Evolutionary conservation across 2,113 vertebrate species (phyloP), one percentile per base, ranked within the genome.

Genomic region (Tachuris rubrigastra): DNA sequence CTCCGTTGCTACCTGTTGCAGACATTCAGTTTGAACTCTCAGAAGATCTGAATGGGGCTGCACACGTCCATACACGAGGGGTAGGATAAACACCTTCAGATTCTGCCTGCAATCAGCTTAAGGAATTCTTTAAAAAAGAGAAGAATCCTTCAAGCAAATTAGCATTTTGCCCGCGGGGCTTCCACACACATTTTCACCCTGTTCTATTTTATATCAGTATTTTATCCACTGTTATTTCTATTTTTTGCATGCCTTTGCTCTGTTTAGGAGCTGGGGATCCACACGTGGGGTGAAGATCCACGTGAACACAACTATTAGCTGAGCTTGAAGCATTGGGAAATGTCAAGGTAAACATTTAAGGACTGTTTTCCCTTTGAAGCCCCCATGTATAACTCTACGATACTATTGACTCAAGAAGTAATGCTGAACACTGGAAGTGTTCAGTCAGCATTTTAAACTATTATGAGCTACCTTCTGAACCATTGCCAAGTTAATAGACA

Each of bases 371-470:
- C 91, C 94, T 97, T 91, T 88, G 96, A 96, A 97, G 96, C 85
- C 96, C 83, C 85, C 65, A 67, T 17, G 78, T 85, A 80, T 31
- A 91, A 89, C 59, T 87, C 77, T 77, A 92, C 65, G 41, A 89
- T 85, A 85, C 95, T 97, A 98, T 74, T 95, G 98, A 98, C 97
- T 98, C 95, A 73, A 97, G 97, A 97, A 98, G 97, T 96, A 97
- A 97, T 35, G 95, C 96, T 94, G 97, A 97, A 76, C 98, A 90
- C 97, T 94, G 97, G 98, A 98, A 98, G 84, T 98, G 98, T 98
- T 98, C 98, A 98, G 98, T 98, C 98, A 98, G 98, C 98, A 98
- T 98, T 98, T 98, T 98, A 98, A 98, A 98, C 98, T 98, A 98
- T 98, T 98, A 98, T 98, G 98, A 98, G 98, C 98, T 98, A 98